Base-by-base conservation (phyloP, 2,888 invertebrate species). In the Caenorhabditis angaria region DNA sequence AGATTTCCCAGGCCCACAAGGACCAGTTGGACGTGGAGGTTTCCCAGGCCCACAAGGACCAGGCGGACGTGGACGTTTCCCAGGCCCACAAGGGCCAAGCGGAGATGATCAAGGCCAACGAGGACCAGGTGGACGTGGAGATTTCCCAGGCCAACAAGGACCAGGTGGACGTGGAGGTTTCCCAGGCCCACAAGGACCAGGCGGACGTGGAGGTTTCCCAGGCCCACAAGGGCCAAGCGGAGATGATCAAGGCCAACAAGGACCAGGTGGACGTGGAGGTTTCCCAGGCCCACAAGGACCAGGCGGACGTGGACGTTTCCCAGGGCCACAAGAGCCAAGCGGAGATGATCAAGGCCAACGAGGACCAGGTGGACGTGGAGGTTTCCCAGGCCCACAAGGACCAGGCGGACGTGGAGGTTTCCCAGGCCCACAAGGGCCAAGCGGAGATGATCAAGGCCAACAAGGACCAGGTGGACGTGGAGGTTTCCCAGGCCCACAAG, bases 121-220 rank as follows among this genome's bases (percentile, higher is more conserved):
- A 48, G 5, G 5, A n/a, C 18, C 8, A n/a, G n/a, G 48, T 12
- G 5, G 5, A 48, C 48, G 5, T 8, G n/a, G n/a, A 8, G 20
- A 48, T 48, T 18, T 5, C n/a, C n/a, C 48, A 14, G 48, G n/a
- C 48, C 8, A n/a, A 18, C 4, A n/a, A 18, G 10, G 10, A 5
- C 48, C 27, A 27, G 28, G 24, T 54, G 28, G 54, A 25, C 54
- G 51, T 51, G 51, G 51, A 8, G 51, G 28, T 27, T n/a, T 8
- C n/a, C 54, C 5, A 27, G 54, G 54, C 25, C 27, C 27, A 35
- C 62, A 62, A 32, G 68, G 68, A 60, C 61, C 60, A 41, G 24
- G 48, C n/a, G 25, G 41, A 10, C 58, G 29, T 12, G 47, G 57
- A 2, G 60, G 54, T 41, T 57, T 57, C 50, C 60, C 61, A 41